Base-by-base conservation (phyloP, 1,140 invertebrate species). In the Aphaenogaster rudis region DNA sequence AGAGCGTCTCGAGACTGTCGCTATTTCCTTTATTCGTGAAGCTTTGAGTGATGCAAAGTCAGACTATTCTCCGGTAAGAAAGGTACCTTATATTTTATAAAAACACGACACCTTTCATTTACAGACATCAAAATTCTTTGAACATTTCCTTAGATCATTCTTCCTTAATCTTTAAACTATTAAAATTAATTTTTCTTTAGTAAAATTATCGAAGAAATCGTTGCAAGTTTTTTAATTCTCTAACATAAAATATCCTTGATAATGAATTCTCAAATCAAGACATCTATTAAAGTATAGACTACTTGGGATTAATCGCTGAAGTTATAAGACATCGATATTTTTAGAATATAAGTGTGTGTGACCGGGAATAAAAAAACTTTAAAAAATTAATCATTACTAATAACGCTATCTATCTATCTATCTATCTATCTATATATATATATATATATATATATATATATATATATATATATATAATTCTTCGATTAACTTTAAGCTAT, bases 11-110 rank as follows among this genome's bases (percentile, higher is more conserved):
- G 8, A 33, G 21, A n/a, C 7, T 57, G 17, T 15, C 6, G 42
- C 48, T n/a, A 28, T 57, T 81, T 80, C 8, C 1, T 66, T 79
- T 50, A 36, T 79, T 36, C 28, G 45, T 50, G 9, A 33, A 36
- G 42, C 33, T 74, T 57, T 59, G 36, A 48, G 39, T 13, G n/a
- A 61, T 42, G 54, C 15, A 5, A 11, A 28, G 15, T 33, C 13
- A 21, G 15, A 15, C 36, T 59, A 17, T 48, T 63, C 21, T 64
- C 15, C 6, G 5, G 33, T 2, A 9, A 54, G 28, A 9, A 72
- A 52, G 36, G 28, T 33, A 36, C 1, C 6, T 42, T 5, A 7
- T 76, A 61, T 59, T 13, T 76, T 61, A 28, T 8, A 42, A 76
- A 59, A 28, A 15, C 3, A 2, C 13, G 8, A 72, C 48, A 11